These are phyloP conservation scores for Caretta caretta DNA, from an alignment of 2,113 vertebrate species.

Conservation along the genomic window DNA sequence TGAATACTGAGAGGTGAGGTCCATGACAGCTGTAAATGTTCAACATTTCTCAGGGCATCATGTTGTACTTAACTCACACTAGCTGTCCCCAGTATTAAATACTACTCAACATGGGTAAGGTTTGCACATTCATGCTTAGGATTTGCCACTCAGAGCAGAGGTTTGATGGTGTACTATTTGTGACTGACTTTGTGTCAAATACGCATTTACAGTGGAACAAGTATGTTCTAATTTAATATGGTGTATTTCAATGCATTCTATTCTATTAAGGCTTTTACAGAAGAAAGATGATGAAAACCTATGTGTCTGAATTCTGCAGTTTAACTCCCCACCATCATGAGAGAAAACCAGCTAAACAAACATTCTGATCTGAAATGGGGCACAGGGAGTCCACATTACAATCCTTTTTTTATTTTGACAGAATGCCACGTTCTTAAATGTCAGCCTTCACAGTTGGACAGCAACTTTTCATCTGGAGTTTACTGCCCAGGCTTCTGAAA, in stretches of 20 bases:
- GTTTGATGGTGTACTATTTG: not conserved
- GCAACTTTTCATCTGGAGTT: slow-evolving; percentile 37
- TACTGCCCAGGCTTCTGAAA: slow-evolving; percentile 39
- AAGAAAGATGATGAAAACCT: not conserved
- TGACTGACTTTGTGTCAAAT: not conserved
- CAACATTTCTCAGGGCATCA: not conserved
- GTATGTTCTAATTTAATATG: not conserved
- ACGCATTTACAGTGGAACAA: not conserved
- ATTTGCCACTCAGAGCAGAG: not conserved
- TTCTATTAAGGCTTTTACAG: not conserved
- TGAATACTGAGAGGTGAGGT: not conserved
- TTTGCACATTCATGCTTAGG: no score
- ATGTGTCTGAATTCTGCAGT: not conserved
- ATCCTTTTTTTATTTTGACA: slow-evolving; percentile 27
- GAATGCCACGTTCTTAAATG: slow-evolving; percentile 22
- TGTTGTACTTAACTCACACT: not conserved
- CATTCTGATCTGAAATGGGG: not conserved
- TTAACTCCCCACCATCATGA: not conserved
- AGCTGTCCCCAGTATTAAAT: not conserved
- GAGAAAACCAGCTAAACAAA: slow-evolving; percentile 23
- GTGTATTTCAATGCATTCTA: not conserved
- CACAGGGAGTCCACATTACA: slow-evolving; percentile 4
- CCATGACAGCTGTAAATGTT: not conserved
- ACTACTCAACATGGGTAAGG: not conserved
- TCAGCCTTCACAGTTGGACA: slow-evolving; percentile 31